Conservation (phyloP, 2,888 invertebrate genomes). For the Limnephilus marmoratus region DNA sequence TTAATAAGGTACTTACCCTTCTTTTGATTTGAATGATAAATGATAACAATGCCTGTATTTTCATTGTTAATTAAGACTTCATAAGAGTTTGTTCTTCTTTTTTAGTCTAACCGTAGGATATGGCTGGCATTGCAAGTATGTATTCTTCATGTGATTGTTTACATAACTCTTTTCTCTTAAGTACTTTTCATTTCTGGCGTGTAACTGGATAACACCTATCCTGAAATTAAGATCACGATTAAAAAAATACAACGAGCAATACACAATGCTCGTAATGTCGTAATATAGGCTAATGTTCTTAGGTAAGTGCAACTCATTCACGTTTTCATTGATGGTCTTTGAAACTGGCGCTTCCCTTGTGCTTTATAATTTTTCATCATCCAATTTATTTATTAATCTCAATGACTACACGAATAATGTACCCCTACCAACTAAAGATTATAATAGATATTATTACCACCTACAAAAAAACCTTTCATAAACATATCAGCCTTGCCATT, state of each 20-base stretch:
- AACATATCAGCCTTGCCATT: neutral
- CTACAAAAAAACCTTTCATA: neutral
- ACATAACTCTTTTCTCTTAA: neutral
- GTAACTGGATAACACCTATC: neutral
- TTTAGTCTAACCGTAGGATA: conserved; percentile 85
- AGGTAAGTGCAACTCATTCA: neutral
- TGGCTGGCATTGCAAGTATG: conserved; percentile 89
- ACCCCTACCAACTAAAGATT: neutral
- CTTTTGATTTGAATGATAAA: neutral
- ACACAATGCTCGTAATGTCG: neutral
- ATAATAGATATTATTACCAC: neutral
- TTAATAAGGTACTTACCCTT: neutral
- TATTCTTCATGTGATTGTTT: conserved; percentile 68
- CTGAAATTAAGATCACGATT: neutral
- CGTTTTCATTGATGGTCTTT: neutral
- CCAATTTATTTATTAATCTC: neutral
- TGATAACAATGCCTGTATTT: neutral
- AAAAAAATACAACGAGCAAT: neutral
- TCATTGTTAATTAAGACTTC: neutral
- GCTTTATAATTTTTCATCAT: neutral
- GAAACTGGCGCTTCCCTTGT: neutral
- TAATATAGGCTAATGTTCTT: neutral
- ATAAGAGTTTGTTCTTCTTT: conserved; percentile 62
- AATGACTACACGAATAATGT: conserved; percentile 2
- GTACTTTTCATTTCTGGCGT: neutral